Evolutionary conservation across 1,140 invertebrate genomes (phyloP).

Genomic region (Tetranychus urticae): DNA sequence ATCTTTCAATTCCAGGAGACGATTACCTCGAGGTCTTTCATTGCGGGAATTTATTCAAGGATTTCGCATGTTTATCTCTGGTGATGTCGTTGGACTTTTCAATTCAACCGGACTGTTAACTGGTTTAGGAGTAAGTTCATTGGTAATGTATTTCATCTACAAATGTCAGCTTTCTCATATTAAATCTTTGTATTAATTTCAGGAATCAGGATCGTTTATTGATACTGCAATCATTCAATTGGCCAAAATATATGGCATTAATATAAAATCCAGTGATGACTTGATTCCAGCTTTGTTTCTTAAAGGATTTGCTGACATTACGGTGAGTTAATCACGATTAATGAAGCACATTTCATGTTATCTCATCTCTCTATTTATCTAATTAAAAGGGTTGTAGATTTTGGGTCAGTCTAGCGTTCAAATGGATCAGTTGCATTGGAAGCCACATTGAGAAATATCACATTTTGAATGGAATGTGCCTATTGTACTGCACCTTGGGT

Average conservation of each 20-base stretch:
- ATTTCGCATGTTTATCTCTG: background rate
- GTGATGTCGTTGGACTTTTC: background rate
- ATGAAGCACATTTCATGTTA: background rate
- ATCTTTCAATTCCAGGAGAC: background rate
- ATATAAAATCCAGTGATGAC: slow-evolving; percentile 3
- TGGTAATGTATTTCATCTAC: background rate
- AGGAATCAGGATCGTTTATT: slow-evolving; percentile 5
- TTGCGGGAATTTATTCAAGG: background rate
- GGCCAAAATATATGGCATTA: slow-evolving; percentile 5
- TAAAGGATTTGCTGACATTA: slow-evolving; percentile 8
- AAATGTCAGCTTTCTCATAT: background rate
- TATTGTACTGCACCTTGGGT: slow-evolving; percentile 8
- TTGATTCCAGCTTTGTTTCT: slow-evolving; percentile 7
- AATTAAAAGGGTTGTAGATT: background rate
- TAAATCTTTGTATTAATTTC: background rate
- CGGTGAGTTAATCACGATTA: background rate
- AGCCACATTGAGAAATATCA: slow-evolving; percentile 2
- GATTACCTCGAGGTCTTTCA: background rate
- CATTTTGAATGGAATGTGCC: background rate
- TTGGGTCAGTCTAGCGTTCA: background rate
- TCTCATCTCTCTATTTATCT: background rate
- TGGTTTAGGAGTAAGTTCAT: background rate
- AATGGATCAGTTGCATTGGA: background rate
- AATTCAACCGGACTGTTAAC: background rate
- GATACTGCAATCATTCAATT: slow-evolving; percentile 6